phyloP scores from a whole-genome alignment of 2,797 vertebrate species.

The Xerus rutilus region DNA sequence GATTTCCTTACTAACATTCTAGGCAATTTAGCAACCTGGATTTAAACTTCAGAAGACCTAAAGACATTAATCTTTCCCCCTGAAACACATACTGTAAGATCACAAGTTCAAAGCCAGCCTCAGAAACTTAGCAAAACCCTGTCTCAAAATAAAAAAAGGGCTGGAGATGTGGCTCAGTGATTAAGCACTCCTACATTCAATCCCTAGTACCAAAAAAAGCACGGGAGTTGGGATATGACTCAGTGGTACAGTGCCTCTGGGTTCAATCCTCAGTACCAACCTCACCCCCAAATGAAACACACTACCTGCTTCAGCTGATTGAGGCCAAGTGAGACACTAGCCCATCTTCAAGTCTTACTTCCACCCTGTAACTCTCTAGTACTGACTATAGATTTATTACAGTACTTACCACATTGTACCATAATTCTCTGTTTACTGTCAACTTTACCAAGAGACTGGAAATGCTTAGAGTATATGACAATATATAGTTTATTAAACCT shows the following conservation, averaged over 20 bases:
- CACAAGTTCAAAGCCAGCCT: no score
- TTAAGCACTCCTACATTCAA: no score
- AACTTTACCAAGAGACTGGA: neutral
- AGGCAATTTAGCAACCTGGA: neutral
- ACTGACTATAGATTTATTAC: neutral
- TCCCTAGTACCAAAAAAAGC: no score
- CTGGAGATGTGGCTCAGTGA: no score
- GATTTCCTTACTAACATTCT: neutral
- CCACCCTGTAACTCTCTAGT: no score
- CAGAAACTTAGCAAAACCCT: no score
- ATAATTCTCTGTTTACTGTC: neutral
- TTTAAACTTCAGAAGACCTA: neutral
- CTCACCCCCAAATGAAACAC: no score
- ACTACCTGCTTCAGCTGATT: neutral
- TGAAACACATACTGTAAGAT: neutral
- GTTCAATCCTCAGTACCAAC: no score
- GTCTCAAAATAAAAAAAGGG: no score
- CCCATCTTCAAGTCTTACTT: neutral
- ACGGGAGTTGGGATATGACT: no score
- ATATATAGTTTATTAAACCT: neutral
- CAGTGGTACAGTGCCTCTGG: no score
- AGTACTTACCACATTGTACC: neutral
- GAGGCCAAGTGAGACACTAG: neutral
- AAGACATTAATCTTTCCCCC: neutral
- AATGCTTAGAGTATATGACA: neutral